Percentiles rank a stretch among this genome's conserved stretches.
Conservation (phyloP, 2,797 vertebrate genomes). For the Arvicola amphibius region DNA sequence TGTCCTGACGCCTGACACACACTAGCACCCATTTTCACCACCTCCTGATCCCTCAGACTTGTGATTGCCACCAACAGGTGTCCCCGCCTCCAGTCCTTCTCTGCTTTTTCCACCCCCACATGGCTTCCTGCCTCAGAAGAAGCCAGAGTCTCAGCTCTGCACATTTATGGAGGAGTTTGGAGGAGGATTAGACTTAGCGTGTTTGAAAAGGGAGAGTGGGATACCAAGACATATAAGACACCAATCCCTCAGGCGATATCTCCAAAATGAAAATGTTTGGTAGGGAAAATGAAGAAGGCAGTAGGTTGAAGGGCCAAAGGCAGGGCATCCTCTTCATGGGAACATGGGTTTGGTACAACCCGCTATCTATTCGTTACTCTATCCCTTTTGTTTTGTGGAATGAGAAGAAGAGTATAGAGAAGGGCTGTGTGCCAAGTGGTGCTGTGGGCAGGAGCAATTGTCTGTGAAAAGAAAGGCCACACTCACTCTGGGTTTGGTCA, state of each 20-base stretch:
- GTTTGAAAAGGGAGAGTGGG: neutral
- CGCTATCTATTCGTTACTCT: neutral
- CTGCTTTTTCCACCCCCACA: neutral
- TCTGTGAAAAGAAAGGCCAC: neutral
- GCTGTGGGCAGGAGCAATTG: accelerated
- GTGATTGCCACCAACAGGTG: neutral
- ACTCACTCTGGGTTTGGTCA: neutral
- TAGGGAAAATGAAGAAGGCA: neutral
- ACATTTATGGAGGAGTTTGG: neutral
- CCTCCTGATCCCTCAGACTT: neutral
- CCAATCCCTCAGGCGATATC: neutral
- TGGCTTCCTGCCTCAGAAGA: neutral
- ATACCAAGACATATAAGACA: neutral
- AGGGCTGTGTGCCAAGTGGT: neutral
- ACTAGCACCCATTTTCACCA: neutral
- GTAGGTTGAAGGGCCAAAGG: neutral
- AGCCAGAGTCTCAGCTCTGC: constrained; percentile 35
- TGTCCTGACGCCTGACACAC: neutral
- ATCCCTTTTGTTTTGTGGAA: neutral
- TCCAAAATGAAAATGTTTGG: neutral
- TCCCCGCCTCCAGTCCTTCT: neutral
- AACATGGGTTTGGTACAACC: neutral
- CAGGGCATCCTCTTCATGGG: neutral
- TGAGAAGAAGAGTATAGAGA: neutral
- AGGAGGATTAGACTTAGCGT: neutral